Percentiles rank a stretch among this genome's conserved stretches.
phyloP scores from a whole-genome alignment of 1,140 invertebrate species.

The Cryptotermes secundus region DNA sequence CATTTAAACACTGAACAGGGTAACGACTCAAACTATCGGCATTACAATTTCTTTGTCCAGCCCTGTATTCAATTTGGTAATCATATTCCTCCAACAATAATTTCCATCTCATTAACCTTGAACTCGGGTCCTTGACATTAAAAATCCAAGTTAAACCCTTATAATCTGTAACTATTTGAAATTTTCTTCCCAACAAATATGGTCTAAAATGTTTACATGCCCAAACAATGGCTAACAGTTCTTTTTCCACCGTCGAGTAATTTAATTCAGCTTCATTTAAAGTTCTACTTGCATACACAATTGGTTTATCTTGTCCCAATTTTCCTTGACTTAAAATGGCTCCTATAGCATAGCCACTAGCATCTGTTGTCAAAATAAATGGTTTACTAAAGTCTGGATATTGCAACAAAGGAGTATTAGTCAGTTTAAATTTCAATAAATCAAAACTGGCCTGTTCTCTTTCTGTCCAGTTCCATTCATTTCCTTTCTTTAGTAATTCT shows the following conservation, averaged over 20 bases:
- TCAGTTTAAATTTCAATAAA: conserved; percentile 28
- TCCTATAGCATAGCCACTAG: conserved; percentile 28
- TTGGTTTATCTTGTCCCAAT: conserved; percentile 27
- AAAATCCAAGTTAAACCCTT: conserved; percentile 30
- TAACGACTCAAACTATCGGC: conserved; percentile 43
- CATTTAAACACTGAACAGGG: neutral
- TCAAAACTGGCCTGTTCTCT: conserved; percentile 27
- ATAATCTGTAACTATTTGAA: conserved; percentile 42
- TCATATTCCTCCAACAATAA: conserved; percentile 35
- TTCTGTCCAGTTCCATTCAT: neutral
- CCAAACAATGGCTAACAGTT: conserved; percentile 42
- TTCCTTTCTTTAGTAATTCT: conserved; percentile 24
- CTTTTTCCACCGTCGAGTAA: conserved; percentile 43
- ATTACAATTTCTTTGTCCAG: conserved; percentile 45
- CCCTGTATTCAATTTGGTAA: conserved; percentile 44
- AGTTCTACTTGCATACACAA: conserved; percentile 30
- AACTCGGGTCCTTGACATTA: conserved; percentile 38
- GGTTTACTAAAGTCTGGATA: conserved; percentile 34
- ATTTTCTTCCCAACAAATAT: conserved; percentile 45
- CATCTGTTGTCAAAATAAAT: conserved; percentile 33
- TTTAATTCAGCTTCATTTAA: conserved; percentile 37
- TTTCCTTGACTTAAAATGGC: conserved; percentile 32
- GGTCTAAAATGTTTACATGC: conserved; percentile 36
- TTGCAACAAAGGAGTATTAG: conserved; percentile 3
- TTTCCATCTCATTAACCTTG: conserved; percentile 36